Percentiles rank a stretch among this genome's conserved stretches.
Conservation (phyloP, 2,888 invertebrate genomes). For the Tetragnatha montana region DNA sequence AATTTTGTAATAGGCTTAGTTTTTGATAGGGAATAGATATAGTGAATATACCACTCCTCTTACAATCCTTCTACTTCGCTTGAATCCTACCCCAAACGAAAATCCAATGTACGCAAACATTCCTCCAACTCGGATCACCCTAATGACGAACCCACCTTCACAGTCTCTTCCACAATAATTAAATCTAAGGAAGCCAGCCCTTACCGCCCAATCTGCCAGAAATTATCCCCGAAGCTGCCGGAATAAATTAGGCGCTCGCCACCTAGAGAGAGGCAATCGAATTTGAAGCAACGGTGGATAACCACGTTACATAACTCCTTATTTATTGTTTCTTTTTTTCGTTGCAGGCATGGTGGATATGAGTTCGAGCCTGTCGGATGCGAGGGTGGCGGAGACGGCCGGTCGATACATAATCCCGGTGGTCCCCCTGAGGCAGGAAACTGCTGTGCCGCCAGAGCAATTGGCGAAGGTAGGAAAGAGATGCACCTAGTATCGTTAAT, state of each 20-base stretch:
- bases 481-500: too few species aligned
- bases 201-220: neutral
- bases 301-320: neutral
- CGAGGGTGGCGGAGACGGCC: constrained; percentile 47
- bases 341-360: constrained; percentile 71
- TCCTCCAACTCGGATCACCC: neutral
- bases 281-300: neutral
- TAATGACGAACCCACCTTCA: neutral
- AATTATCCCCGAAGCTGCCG: neutral
- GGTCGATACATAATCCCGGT: constrained; percentile 69
- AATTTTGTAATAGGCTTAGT: too few species aligned
- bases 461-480: constrained; percentile 68
- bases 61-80: too few species aligned
- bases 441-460: constrained; percentile 69
- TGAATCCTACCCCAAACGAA: too few species aligned
- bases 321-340: constrained; percentile 4
- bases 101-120: too few species aligned
- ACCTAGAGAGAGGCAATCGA: constrained; percentile 8
- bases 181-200: neutral
- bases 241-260: neutral
- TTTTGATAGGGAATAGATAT: too few species aligned
- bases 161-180: neutral
- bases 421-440: constrained; percentile 54
- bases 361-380: constrained; percentile 57
- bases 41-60: too few species aligned